Base-by-base conservation (phyloP, 2,888 invertebrate species). In the Keiferia lycopersicella region DNA sequence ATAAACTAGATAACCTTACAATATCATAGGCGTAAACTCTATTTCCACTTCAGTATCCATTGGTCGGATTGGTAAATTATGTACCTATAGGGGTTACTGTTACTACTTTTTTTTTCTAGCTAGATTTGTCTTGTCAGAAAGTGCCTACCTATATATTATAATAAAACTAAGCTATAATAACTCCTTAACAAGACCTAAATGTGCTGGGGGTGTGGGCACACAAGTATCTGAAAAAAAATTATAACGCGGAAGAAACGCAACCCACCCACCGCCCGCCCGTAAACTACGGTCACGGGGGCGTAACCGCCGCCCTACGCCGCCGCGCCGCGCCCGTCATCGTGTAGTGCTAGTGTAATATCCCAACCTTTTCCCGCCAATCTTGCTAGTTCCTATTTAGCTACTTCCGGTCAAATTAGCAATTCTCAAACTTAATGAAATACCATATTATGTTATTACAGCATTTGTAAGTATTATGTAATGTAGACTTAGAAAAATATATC, bases 251-350 rank as follows among this genome's bases (percentile, higher is more conserved):
- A 86, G 82, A 78, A 79, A 74, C 72, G 83, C 79, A n/a, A 77
- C 80, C 88, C 90, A 89, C 90, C 90, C 88, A 88, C 86, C 86
- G 88, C 86, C 89, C 89, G 90, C 88, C 87, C 87, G 87, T 56
- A 56, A 81, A 77, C 77, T 77, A 70, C 66, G 76, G 81, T 77
- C 83, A 86, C 82, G 88, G 86, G 89, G 90, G 90, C 89, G 89
- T 89, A 80, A 86, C 89, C 89, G 81, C 90, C 90, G 89, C 91
- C 91, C 90, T 90, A 86, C 81, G 77, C 80, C 81, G 77, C 80
- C 80, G 77, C 82, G 78, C 80, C 80, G 78, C 82, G 78, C 80
- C 78, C 80, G 83, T 7, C 34, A 34, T 10, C 34, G 6, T 34
- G 34, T 34, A 34, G 34, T 77, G 79, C 67, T 72, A 70, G 71